phyloP scores from a whole-genome alignment of 2,113 vertebrate species.

The Phylloscopus trochiloides region DNA sequence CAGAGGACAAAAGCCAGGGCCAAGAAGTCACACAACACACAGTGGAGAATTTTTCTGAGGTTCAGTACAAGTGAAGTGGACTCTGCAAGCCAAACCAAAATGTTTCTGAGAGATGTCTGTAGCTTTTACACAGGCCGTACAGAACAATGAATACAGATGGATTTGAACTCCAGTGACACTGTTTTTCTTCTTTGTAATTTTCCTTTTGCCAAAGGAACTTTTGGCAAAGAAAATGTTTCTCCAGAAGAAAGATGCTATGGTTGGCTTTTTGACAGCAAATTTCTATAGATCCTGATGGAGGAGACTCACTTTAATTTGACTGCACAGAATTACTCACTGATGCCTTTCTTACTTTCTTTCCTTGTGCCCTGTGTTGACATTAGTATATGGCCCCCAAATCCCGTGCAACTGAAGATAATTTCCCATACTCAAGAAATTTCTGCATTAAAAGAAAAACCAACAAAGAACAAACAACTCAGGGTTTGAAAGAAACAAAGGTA shows the following conservation, averaged over 20 bases:
- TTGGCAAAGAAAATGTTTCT: neutral
- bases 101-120: neutral
- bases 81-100: neutral
- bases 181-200: neutral
- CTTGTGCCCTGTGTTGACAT: neutral
- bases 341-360: neutral
- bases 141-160: neutral
- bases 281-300: neutral
- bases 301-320: slow-evolving; percentile 24
- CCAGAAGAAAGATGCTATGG: neutral
- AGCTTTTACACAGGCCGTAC: neutral
- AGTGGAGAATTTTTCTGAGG: neutral
- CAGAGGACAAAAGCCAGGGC: neutral
- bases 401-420: neutral
- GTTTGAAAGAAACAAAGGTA: neutral
- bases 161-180: neutral
- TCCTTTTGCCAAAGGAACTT: neutral
- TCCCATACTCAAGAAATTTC: neutral
- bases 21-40: neutral
- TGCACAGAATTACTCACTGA: neutral
- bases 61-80: neutral
- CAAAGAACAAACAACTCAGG: neutral
- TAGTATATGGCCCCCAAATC: neutral
- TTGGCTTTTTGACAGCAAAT: slow-evolving; percentile 38
- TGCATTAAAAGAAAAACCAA: neutral